Evolutionary conservation across 2,797 vertebrate genomes (phyloP), one percentile per base, ranked within the genome.

Genomic region (Poeciliopsis gracilis): DNA sequence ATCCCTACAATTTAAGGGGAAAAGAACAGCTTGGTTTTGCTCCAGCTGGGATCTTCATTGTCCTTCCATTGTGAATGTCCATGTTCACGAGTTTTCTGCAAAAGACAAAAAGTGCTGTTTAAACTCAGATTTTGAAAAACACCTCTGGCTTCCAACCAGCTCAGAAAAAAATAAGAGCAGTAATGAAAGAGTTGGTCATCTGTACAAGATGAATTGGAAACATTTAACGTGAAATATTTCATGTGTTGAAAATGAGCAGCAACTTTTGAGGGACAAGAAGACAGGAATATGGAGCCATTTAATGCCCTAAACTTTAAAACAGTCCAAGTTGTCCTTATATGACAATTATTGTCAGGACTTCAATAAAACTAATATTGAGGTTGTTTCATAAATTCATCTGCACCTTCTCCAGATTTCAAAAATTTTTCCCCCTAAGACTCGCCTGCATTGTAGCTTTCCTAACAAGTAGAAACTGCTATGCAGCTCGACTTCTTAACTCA

Each of bases 21-120:
- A 67, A 67, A 25, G 12, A 20, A 59, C n/a, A 3, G 7, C 28
- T 63, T 33, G 7, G 33, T 67, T 45, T 70, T 45, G 6, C 46
- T 76, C 13, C 75, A 5, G 3, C 43, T 47, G 18, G 74, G 28
- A 30, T 75, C 2, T 23, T 25, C 20, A 0, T 75, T 10, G 41
- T 67, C 11, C 67, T 28, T 70, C 41, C 25, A 5, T 28, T 3
- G 7, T 70, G 41, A 38, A 36, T 6, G 46, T 45, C 15, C 36
- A 70, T 30, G 28, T 25, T 49, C 25, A 77, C 4, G 30, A 55
- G 36, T 75, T 75, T 1, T 75, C 74, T 75, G 57, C 23, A 36
- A 63, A 41, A 6, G 16, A 2, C n/a, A 23, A 61, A 23, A 75
- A 57, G 6, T 43, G 25, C 7, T 1, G 0, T 74, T 45, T 41